A percentile compares a stretch with the other conserved stretches of the same genome.
Conservation (phyloP, 2,888 invertebrate genomes). For the Mesochorus sp. region DNA sequence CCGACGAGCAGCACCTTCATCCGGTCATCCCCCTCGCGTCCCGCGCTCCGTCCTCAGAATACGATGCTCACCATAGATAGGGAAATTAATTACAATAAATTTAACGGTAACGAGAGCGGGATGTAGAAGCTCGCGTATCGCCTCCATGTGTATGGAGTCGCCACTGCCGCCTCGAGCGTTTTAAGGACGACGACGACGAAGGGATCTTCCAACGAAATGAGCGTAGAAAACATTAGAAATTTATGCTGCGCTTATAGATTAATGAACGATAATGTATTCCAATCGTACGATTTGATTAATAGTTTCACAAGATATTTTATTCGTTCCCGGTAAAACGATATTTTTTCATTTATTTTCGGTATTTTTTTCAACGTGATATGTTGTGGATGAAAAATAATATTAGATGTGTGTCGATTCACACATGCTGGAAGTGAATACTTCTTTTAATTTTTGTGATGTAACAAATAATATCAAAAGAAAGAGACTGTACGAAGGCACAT, state of each 20-base stretch:
- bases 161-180: slow-evolving; percentile 48
- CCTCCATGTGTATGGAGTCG: slow-evolving; percentile 17
- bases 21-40: slow-evolving; percentile 37
- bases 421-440: no score
- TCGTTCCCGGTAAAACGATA: no score
- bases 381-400: no score
- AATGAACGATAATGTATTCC: slow-evolving; percentile 15
- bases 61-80: slow-evolving; percentile 76
- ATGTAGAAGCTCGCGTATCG: slow-evolving; percentile 61
- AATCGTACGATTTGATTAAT: slow-evolving; percentile 14
- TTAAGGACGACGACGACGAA: slow-evolving; percentile 39
- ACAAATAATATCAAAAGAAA: no score
- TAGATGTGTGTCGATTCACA: no score
- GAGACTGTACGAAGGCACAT: no score
- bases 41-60: slow-evolving; percentile 34
- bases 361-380: no score
- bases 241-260: background rate
- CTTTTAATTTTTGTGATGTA: no score
- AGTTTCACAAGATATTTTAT: no score
- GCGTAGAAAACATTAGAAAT: background rate
- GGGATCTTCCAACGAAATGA: slow-evolving; percentile 22
- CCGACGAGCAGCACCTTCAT: slow-evolving; percentile 57
- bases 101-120: slow-evolving; percentile 80
- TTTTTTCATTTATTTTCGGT: no score
- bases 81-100: slow-evolving; percentile 82